These are phyloP conservation scores for Charaxes varanes DNA, from an alignment of 1,140 invertebrate genomes.

Conservation along the genomic window DNA sequence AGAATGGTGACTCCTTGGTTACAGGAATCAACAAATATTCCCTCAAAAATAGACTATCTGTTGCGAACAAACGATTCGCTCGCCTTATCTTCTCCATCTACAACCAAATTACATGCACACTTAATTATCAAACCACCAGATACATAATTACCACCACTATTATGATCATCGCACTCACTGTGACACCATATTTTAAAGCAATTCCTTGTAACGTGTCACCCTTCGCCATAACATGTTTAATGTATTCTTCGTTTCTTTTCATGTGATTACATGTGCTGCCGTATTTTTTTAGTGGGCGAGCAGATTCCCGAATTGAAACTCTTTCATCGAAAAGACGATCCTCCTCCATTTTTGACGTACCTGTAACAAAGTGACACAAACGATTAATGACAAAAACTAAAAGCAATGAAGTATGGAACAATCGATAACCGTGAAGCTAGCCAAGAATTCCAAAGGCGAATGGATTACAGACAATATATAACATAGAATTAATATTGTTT, in stretches of 20 bases:
- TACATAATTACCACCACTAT: slow-evolving; percentile 50
- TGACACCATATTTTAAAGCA: slow-evolving; percentile 92
- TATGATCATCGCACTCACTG: slow-evolving; percentile 81
- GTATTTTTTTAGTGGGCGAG: slow-evolving; percentile 89
- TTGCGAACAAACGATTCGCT: slow-evolving; percentile 90
- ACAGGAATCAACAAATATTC: slow-evolving; percentile 88
- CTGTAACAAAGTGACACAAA: slow-evolving; percentile 41
- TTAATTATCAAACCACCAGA: slow-evolving; percentile 25
- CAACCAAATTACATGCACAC: slow-evolving; percentile 44
- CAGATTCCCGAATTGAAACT: slow-evolving; percentile 87
- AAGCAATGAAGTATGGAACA: slow-evolving; percentile 13
- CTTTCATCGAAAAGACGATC: slow-evolving; percentile 88
- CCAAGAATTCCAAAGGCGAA: slow-evolving; percentile 2
- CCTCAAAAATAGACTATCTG: slow-evolving; percentile 90
- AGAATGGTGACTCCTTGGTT: slow-evolving; percentile 76
- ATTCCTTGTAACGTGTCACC: slow-evolving; percentile 94
- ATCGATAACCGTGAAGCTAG: slow-evolving; percentile 26
- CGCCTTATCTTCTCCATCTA: slow-evolving; percentile 94
- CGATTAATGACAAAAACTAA: slow-evolving; percentile 25
- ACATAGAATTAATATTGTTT: background rate
- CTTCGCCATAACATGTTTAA: slow-evolving; percentile 86
- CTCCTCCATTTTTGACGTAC: slow-evolving; percentile 76
- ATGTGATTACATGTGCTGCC: slow-evolving; percentile 87
- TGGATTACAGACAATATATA: slow-evolving; percentile 1
- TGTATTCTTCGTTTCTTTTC: slow-evolving; percentile 79